Base-by-base conservation (phyloP, 2,797 vertebrate species). In the Sebastes variabilis region DNA sequence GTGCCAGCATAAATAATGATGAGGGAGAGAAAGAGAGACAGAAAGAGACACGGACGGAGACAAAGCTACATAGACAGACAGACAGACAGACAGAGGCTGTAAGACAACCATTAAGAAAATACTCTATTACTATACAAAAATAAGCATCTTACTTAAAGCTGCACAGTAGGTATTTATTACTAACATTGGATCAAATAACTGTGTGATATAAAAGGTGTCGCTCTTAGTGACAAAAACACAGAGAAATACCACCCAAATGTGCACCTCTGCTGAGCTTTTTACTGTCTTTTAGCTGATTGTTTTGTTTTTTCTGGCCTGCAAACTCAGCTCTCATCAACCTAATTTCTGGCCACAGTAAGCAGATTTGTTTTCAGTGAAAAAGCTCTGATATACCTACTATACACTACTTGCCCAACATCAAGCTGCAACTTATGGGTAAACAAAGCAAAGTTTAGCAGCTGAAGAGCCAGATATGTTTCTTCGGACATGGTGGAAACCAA, bases 1-100 rank as follows among this genome's bases (percentile, higher is more conserved):
- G 66, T 72, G 70, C 78, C 78, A 84, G 79, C 77, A 68, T 70
- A 81, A 87, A 88, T 84, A 88, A 90, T 83, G 66, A 90, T 72
- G 59, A 82, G 34, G 27, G 25, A 38, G 4, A 55, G 2, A 80
- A 34, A 30, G 22, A 38, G 4, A 59, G 2, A 62, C 11, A 58
- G 27, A 66, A 32, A 68, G 20, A 32, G 20, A 67, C 24, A 46
- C n/a, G 30, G 54, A 27, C 8, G 74, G 20, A 69, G 32, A 72
- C 49, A 62, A 67, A 76, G 20, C 67, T 55, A 30, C 25, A 49
- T 29, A 61, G 11, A 75, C n/a, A 64, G 27, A 42, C 13, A 42
- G 36, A 34, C 56, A 64, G 36, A 36, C 56, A 64, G 32, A 22
- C n/a, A 56, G 14, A 74, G 13, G 18, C 34, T 11, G 32, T 62